Evolutionary conservation across 2,797 vertebrate species (phyloP).

Genomic region (Falco peregrinus): DNA sequence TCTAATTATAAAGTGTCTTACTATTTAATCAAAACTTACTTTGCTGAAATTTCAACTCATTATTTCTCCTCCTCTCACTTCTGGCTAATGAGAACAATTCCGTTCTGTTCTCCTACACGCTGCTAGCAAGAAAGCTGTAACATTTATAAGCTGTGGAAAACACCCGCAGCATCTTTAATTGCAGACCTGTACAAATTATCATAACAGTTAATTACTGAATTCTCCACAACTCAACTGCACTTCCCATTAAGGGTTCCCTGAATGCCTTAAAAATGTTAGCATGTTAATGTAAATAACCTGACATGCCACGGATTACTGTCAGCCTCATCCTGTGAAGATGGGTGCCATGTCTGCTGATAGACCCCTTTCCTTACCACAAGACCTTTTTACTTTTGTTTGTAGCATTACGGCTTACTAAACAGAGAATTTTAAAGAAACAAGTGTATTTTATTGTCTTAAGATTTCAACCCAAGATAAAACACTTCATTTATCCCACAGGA

Average conservation of each 20-base stretch:
- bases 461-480: neutral
- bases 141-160: neutral
- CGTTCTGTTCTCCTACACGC: neutral
- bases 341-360: neutral
- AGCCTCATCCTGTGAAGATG: neutral
- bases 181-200: slow-evolving; percentile 16
- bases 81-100: neutral
- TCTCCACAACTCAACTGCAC: neutral
- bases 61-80: slow-evolving; percentile 4
- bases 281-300: neutral
- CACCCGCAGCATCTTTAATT: neutral
- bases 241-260: neutral
- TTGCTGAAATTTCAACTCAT: neutral
- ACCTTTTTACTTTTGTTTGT: neutral
- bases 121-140: neutral
- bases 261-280: neutral
- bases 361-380: neutral
- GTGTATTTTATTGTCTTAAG: neutral
- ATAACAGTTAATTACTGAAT: slow-evolving; percentile 23
- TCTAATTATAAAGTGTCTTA: neutral
- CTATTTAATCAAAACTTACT: slow-evolving; percentile 9
- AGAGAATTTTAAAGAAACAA: neutral
- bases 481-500: neutral
- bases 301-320: neutral
- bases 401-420: neutral